Base-by-base conservation (phyloP, 2,113 vertebrate species). In the Pelecanus crispus region DNA sequence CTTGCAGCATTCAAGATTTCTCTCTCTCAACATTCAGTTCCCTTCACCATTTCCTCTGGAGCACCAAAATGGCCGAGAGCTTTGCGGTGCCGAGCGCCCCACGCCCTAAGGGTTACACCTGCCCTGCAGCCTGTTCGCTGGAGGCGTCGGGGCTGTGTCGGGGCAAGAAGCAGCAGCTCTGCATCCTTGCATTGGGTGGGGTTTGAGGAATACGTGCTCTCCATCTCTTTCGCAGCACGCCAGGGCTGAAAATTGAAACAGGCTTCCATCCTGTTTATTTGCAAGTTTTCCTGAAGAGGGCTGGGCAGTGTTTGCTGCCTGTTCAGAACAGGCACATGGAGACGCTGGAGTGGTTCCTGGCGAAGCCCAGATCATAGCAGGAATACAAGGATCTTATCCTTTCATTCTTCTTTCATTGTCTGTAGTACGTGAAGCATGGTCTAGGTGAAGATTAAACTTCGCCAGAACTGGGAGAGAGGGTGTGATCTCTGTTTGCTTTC, bases 1-100 rank as follows among this genome's bases (percentile, higher is more conserved):
- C 92, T 94, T 85, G 70, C 91, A 81, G 97, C 91, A 20, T 15
- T 59, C 86, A 58, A 86, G 90, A 81, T 95, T 87, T 74, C 55
- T 94, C 75, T 44, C 56, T 88, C 65, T 78, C 70, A 8, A 2
- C 20, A 0, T 58, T 81, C 59, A 24, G 50, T 7, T 36, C 87
- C 52, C 59, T 70, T 91, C 70, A 28, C 55, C 26, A 0, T 38
- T 34, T 68, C 55, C 34, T 45, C 38, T 32, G 50, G 13, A 55
- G 53, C 28, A 45, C 36, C 63, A 38, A 62, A 75, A 67, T 62
- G 42, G 72, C 52, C 4, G 63, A n/a, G 38, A 8, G 63, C 53
- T 86, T 40, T 11, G 32, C 6, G 44, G 15, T 20, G 38, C 77
- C 3, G 29, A 67, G 56, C 44, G 11, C 8, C 66, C 77, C 8